Evolutionary conservation across 1,140 invertebrate genomes (phyloP).

Genomic region (Nasonia longicornis): DNA sequence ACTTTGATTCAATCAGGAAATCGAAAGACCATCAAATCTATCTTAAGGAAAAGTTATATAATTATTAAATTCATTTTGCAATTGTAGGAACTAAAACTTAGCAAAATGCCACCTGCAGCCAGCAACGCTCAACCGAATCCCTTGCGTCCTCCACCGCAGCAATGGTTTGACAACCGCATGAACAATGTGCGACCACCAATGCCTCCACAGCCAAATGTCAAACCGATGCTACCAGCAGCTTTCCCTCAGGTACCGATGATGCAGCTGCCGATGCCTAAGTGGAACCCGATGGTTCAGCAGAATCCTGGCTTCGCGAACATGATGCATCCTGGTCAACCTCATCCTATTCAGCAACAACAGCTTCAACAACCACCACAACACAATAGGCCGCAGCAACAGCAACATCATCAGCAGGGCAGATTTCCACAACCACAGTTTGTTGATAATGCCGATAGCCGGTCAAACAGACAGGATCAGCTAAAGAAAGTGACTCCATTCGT

Average conservation of each 20-base stretch:
- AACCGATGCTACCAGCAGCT: constrained; percentile 33
- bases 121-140: background rate
- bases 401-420: background rate
- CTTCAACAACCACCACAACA: background rate
- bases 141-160: constrained; percentile 22
- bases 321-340: background rate
- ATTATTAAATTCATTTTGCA: background rate
- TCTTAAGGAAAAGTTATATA: background rate
- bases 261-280: constrained; percentile 50
- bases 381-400: background rate
- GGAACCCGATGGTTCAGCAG: constrained; percentile 49
- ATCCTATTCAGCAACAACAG: background rate
- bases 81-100: constrained; percentile 53
- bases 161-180: constrained; percentile 56
- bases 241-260: constrained; percentile 42
- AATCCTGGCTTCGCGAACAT: constrained; percentile 19
- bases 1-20: no score
- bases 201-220: constrained; percentile 20
- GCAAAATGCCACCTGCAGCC: constrained; percentile 30
- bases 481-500: constrained; percentile 61
- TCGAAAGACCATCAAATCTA: no score
- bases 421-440: background rate
- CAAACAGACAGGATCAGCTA: background rate
- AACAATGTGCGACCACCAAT: constrained; percentile 50
- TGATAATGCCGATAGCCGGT: background rate